Conservation (phyloP, 1,140 invertebrate genomes). For the Conus betulinus region DNA sequence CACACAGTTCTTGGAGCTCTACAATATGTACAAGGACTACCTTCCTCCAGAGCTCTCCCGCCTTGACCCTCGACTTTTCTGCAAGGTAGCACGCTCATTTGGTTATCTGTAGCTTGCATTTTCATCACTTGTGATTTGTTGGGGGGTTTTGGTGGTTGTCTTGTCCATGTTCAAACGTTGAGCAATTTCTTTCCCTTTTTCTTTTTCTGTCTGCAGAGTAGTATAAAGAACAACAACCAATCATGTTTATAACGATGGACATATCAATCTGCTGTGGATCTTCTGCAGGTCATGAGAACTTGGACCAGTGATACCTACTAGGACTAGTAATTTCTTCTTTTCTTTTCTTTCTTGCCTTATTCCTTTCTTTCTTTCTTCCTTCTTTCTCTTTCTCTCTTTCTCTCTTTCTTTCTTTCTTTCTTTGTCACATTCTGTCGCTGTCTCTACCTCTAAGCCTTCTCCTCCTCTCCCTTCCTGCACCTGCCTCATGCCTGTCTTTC, state of each 20-base stretch:
- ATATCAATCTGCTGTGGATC: no score
- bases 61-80: slow-evolving; percentile 92
- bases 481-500: no score
- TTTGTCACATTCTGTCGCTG: background rate
- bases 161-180: background rate
- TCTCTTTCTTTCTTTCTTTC: background rate
- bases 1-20: slow-evolving; percentile 90
- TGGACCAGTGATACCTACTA: no score
- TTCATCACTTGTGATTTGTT: no score
- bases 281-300: no score
- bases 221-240: no score
- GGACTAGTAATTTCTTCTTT: background rate
- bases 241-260: no score
- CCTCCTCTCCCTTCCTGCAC: no score
- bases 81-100: slow-evolving; percentile 80
- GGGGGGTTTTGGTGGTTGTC: background rate
- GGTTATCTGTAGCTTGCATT: background rate
- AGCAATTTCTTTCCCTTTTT: background rate
- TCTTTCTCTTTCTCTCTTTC: background rate
- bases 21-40: slow-evolving; percentile 92
- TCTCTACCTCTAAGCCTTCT: no score
- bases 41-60: slow-evolving; percentile 89
- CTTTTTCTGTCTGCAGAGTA: background rate
- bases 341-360: background rate
- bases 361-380: background rate